Conservation (phyloP, 2,888 invertebrate genomes). For the Nomada ferruginata region DNA sequence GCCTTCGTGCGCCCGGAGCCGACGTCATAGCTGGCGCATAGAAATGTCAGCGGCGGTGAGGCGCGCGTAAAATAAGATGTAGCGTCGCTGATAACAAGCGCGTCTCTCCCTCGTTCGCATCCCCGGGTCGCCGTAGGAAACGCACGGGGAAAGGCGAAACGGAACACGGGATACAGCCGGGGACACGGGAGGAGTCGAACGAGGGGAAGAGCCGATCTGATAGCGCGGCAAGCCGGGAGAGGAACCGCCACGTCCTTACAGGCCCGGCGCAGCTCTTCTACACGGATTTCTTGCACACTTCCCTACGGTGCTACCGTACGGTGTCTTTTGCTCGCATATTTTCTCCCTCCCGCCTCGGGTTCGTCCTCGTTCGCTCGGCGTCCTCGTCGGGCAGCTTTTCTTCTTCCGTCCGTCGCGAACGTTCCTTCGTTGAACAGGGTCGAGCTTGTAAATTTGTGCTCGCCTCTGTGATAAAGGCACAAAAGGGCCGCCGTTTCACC, state of each 20-base stretch:
- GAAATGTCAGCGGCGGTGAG: slow-evolving; percentile 82
- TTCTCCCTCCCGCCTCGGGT: not conserved
- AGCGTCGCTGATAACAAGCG: slow-evolving; percentile 83
- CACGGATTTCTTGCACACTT: slow-evolving; percentile 22
- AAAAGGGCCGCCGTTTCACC: slow-evolving; percentile 75
- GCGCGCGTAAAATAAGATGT: slow-evolving; percentile 84
- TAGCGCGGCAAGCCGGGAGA: slow-evolving; percentile 65
- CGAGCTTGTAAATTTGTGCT: slow-evolving; percentile 81
- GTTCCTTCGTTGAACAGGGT: slow-evolving; percentile 58
- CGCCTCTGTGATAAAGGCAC: slow-evolving; percentile 76
- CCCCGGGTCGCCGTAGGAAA: slow-evolving; percentile 15
- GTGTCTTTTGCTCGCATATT: slow-evolving; percentile 55
- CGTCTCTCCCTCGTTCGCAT: slow-evolving; percentile 29
- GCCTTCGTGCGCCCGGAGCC: slow-evolving; percentile 77
- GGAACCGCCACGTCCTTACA: slow-evolving; percentile 55
- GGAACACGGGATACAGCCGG: slow-evolving; percentile 27
- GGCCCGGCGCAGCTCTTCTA: slow-evolving; percentile 8
- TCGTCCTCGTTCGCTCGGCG: not conserved
- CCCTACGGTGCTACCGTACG: slow-evolving; percentile 51
- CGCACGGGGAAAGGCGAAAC: slow-evolving; percentile 45
- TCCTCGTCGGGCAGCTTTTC: slow-evolving; percentile 25
- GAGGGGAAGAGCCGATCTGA: slow-evolving; percentile 72
- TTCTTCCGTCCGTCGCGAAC: not conserved
- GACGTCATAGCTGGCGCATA: slow-evolving; percentile 83
- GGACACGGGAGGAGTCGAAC: slow-evolving; percentile 52